A percentile compares a stretch with the other conserved stretches of the same genome.
Evolutionary conservation across 1,140 invertebrate species (phyloP).

Genomic region (Pseudomyrmex pallidus): DNA sequence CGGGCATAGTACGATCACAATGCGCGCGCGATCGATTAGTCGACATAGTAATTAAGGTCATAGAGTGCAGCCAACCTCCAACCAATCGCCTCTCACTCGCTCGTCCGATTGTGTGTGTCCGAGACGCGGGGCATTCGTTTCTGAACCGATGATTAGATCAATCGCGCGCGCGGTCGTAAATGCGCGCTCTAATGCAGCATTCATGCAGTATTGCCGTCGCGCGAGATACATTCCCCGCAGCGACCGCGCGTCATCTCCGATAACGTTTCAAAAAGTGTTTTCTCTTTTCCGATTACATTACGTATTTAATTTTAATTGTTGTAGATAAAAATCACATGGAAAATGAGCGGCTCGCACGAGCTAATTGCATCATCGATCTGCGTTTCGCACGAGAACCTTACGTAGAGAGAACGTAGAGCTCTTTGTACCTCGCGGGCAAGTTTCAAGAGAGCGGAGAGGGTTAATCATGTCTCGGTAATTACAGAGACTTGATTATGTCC

Average conservation of each 20-base stretch:
- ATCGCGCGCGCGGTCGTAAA: slow-evolving; percentile 4
- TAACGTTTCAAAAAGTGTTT: slow-evolving; percentile 3
- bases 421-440: background rate
- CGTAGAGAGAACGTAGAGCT: background rate
- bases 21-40: slow-evolving; percentile 72
- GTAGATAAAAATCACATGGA: slow-evolving; percentile 5
- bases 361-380: slow-evolving; percentile 35
- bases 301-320: slow-evolving; percentile 6
- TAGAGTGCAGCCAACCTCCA: slow-evolving; percentile 64
- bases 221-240: slow-evolving; percentile 46
- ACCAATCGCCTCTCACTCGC: slow-evolving; percentile 37
- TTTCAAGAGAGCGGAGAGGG: background rate
- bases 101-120: slow-evolving; percentile 38
- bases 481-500: slow-evolving; percentile 34
- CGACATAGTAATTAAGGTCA: slow-evolving; percentile 74
- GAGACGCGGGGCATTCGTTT: slow-evolving; percentile 60
- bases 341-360: slow-evolving; percentile 13
- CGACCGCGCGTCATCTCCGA: background rate
- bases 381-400: slow-evolving; percentile 6
- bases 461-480: slow-evolving; percentile 38
- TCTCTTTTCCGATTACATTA: slow-evolving; percentile 13
- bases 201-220: background rate
- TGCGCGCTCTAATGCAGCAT: slow-evolving; percentile 45
- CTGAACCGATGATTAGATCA: slow-evolving; percentile 43
- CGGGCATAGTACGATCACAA: slow-evolving; percentile 70